Evolutionary conservation across 2,888 invertebrate genomes (phyloP).

Genomic region (Stegana nigrithorax): DNA sequence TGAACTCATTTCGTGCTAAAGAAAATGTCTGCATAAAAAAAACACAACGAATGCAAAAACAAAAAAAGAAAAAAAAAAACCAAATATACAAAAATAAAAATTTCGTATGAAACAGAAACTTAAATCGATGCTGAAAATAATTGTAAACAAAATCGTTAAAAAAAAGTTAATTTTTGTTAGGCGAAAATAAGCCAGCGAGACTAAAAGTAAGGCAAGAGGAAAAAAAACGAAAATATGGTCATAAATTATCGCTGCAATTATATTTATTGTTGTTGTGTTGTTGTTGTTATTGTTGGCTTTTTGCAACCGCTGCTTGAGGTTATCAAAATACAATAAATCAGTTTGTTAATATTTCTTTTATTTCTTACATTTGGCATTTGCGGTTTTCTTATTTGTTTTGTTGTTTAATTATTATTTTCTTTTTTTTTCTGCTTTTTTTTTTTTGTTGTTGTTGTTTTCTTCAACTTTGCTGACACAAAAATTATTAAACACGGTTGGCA

Average conservation of each 20-base stretch:
- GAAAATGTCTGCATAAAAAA: too few species aligned
- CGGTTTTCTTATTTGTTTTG: background rate
- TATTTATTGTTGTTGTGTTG: constrained; percentile 3
- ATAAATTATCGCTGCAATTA: constrained; percentile 19
- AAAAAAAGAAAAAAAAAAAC: too few species aligned
- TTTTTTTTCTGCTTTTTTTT: background rate
- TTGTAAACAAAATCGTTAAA: background rate
- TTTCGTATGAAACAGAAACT: background rate
- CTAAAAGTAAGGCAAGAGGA: too few species aligned
- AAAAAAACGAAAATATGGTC: background rate
- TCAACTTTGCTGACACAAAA: background rate
- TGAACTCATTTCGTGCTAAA: too few species aligned
- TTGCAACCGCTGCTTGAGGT: constrained; percentile 35
- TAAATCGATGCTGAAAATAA: background rate
- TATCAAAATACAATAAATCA: constrained; percentile 60
- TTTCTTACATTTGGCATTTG: background rate
- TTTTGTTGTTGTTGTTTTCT: background rate
- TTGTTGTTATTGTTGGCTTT: background rate
- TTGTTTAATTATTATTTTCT: background rate
- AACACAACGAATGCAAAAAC: too few species aligned
- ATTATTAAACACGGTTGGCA: background rate
- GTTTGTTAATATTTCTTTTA: constrained; percentile 37
- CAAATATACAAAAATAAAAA: too few species aligned
- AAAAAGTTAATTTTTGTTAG: background rate
- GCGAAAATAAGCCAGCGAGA: background rate